A percentile compares a stretch with the other conserved stretches of the same genome.
Evolutionary conservation across 1,140 invertebrate species (phyloP).

Genomic region (Ceratina australensis): DNA sequence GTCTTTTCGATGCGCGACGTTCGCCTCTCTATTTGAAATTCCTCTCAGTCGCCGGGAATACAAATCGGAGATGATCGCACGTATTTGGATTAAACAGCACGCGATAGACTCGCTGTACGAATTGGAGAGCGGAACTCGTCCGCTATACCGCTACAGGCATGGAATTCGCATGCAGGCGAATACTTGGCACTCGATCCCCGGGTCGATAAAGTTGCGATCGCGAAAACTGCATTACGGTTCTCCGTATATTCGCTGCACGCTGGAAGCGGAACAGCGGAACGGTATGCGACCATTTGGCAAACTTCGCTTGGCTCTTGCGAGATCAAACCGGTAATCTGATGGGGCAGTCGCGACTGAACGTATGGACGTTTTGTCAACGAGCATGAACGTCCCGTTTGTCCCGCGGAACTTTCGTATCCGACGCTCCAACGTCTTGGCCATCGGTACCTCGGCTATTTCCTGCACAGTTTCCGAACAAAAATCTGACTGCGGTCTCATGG

Average conservation of each 20-base stretch:
- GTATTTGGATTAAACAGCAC: too few species aligned
- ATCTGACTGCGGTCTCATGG: too few species aligned
- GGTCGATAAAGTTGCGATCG: slow-evolving; percentile 48
- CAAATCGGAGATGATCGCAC: too few species aligned
- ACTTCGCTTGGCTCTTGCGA: slow-evolving; percentile 52
- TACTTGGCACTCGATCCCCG: slow-evolving; percentile 46
- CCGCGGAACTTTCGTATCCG: background rate
- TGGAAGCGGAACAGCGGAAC: slow-evolving; percentile 28
- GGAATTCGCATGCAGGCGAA: background rate
- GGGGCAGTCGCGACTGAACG: slow-evolving; percentile 50
- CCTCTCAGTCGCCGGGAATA: too few species aligned
- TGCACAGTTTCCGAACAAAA: too few species aligned
- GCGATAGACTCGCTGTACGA: too few species aligned
- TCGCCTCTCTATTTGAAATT: too few species aligned
- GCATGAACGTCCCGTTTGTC: slow-evolving; percentile 10
- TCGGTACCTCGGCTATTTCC: too few species aligned
- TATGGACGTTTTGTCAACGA: slow-evolving; percentile 39
- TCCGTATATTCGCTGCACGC: slow-evolving; percentile 5
- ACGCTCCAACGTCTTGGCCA: too few species aligned
- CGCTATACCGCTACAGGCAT: too few species aligned
- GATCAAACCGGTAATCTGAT: slow-evolving; percentile 61
- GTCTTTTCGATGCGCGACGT: too few species aligned
- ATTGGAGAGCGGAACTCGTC: too few species aligned
- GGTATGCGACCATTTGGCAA: slow-evolving; percentile 57
- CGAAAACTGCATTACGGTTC: slow-evolving; percentile 52